These are phyloP conservation scores for Tethya wilhelma DNA, from an alignment of 37 sponge, comb jelly and placozoan genomes.

Conservation along the genomic window DNA sequence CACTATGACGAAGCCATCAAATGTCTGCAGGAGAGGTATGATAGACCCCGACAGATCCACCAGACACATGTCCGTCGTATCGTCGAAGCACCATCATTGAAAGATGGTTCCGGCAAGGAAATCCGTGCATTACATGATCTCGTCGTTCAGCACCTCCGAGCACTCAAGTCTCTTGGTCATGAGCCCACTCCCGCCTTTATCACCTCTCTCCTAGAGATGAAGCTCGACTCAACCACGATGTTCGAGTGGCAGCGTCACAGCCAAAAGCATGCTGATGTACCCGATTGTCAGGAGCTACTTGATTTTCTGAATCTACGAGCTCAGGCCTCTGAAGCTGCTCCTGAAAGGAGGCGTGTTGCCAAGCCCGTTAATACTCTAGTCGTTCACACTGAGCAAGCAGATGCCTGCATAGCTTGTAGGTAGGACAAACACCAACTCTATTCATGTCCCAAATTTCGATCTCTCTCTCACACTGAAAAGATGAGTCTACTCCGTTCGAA, in stretches of 20 bases:
- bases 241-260: slow-evolving; percentile 61
- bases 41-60: slow-evolving; percentile 37
- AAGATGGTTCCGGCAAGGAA: slow-evolving; percentile 39
- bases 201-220: slow-evolving; percentile 47
- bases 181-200: slow-evolving; percentile 32
- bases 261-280: slow-evolving; percentile 30
- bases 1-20: slow-evolving; percentile 44
- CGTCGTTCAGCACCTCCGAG: slow-evolving; percentile 37
- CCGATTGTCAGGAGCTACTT: slow-evolving; percentile 32
- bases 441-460: slow-evolving; percentile 29
- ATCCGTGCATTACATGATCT: slow-evolving; percentile 35
- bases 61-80: slow-evolving; percentile 30
- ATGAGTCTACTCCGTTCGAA: slow-evolving; percentile 7
- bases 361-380: not conserved
- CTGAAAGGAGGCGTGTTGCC: slow-evolving; percentile 4
- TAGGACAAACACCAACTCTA: slow-evolving; percentile 34
- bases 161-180: slow-evolving; percentile 20
- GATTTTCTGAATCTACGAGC: slow-evolving; percentile 36
- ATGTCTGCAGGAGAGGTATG: slow-evolving; percentile 31
- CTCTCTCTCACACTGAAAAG: slow-evolving; percentile 24
- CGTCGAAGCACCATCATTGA: slow-evolving; percentile 25
- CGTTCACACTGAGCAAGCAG: not conserved
- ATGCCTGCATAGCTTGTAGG: slow-evolving; percentile 8
- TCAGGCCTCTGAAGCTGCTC: slow-evolving; percentile 30
- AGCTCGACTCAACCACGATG: slow-evolving; percentile 38